A percentile compares a stretch with the other conserved stretches of the same genome.
Evolutionary conservation across 2,888 invertebrate genomes (phyloP).

Genomic region (Microctonus brassicae): DNA sequence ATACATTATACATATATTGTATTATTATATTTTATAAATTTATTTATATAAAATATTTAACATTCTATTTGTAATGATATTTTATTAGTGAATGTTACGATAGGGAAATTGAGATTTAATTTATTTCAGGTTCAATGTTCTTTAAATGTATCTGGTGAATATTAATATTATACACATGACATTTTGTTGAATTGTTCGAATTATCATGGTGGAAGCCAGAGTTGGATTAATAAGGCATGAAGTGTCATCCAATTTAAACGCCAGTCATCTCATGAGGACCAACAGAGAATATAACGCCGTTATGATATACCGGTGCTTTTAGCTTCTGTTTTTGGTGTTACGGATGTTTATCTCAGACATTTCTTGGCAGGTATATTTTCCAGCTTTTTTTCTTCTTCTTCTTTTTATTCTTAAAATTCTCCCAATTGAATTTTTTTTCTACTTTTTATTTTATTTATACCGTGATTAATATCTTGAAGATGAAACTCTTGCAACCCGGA

Average conservation of each 20-base stretch:
- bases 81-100: too few species aligned
- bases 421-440: not conserved
- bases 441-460: not conserved
- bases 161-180: too few species aligned
- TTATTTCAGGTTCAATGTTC: too few species aligned
- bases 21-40: too few species aligned
- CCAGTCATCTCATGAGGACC: constrained; percentile 16
- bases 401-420: not conserved
- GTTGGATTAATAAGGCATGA: constrained; percentile 31
- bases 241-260: constrained; percentile 33
- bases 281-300: constrained; percentile 46
- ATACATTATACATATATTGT: too few species aligned
- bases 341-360: constrained; percentile 48
- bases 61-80: too few species aligned
- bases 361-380: constrained; percentile 1
- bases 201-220: not conserved
- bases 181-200: not conserved
- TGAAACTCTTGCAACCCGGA: constrained; percentile 3
- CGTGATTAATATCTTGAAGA: not conserved
- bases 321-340: constrained; percentile 63
- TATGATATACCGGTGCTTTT: constrained; percentile 54
- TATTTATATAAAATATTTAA: too few species aligned
- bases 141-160: too few species aligned
- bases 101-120: too few species aligned
- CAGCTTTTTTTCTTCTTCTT: not conserved